Percentiles rank a stretch among this genome's conserved stretches.
These are phyloP conservation scores for Subacronicta megacephala DNA, from an alignment of 2,888 invertebrate genomes.

Conservation along the genomic window DNA sequence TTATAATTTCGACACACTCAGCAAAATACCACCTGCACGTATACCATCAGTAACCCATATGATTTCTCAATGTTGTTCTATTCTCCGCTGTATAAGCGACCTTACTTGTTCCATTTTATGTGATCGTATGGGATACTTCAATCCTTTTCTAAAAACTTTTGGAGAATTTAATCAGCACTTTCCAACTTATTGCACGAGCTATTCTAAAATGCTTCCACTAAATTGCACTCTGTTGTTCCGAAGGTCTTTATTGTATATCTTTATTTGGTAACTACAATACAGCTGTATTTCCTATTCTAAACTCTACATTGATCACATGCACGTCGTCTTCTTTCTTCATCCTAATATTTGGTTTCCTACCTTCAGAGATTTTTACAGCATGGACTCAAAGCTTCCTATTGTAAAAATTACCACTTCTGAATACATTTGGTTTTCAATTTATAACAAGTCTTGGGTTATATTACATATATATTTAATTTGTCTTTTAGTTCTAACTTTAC, in stretches of 20 bases:
- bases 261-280: slow-evolving; percentile 45
- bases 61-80: slow-evolving; percentile 63
- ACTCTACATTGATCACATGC: slow-evolving; percentile 59
- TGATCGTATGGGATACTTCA: slow-evolving; percentile 76
- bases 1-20: slow-evolving; percentile 61
- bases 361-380: slow-evolving; percentile 59
- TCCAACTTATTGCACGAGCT: slow-evolving; percentile 70
- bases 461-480: slow-evolving; percentile 40
- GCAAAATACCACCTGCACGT: slow-evolving; percentile 70
- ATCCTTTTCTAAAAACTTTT: slow-evolving; percentile 63
- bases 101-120: slow-evolving; percentile 45
- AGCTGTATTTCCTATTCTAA: slow-evolving; percentile 45
- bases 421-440: slow-evolving; percentile 52
- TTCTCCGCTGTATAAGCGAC: slow-evolving; percentile 62
- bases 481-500: slow-evolving; percentile 60
- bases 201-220: slow-evolving; percentile 63
- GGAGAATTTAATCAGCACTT: slow-evolving; percentile 67
- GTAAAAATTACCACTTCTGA: slow-evolving; percentile 52
- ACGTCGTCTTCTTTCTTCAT: slow-evolving; percentile 62
- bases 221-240: slow-evolving; percentile 61
- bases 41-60: slow-evolving; percentile 76
- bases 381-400: slow-evolving; percentile 63
- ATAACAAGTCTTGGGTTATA: slow-evolving; percentile 55
- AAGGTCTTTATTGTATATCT: slow-evolving; percentile 51
- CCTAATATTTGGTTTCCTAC: slow-evolving; percentile 53